Conservation (phyloP, 2,113 vertebrate genomes). For the Oriolus oriolus region DNA sequence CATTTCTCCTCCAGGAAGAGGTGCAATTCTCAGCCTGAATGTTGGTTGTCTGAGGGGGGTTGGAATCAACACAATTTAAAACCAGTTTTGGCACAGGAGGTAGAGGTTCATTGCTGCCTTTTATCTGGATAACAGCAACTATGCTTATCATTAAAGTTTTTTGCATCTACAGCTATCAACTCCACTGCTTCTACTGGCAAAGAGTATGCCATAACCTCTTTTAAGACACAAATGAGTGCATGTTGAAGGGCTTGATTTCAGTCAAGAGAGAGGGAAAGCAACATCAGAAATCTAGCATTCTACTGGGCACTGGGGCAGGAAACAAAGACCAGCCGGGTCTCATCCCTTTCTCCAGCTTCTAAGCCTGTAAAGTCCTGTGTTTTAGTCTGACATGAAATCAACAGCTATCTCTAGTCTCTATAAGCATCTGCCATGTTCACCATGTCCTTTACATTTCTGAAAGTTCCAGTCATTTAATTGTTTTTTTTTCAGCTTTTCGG, state of each 20-base stretch:
- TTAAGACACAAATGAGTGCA: neutral
- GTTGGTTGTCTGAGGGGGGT: neutral
- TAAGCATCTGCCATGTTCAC: neutral
- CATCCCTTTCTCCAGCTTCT: neutral
- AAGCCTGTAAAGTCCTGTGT: neutral
- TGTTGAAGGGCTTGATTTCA: neutral
- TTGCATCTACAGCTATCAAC: neutral
- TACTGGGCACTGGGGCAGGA: neutral
- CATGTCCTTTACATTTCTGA: neutral
- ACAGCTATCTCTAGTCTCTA: neutral
- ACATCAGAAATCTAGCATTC: neutral
- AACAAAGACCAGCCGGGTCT: neutral
- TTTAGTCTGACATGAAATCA: neutral
- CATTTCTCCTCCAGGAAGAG: neutral
- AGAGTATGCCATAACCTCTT: neutral
- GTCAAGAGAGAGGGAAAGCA: neutral
- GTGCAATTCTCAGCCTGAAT: neutral
- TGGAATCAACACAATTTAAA: neutral
- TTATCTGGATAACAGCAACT: neutral
- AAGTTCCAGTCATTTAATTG: neutral
- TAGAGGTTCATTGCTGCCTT: neutral
- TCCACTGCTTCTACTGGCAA: neutral
- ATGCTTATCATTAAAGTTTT: neutral
- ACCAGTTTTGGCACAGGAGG: neutral
- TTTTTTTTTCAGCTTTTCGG: constrained; percentile 74